A percentile compares a stretch with the other conserved stretches of the same genome.
Evolutionary conservation across 2,888 invertebrate species (phyloP).

Genomic region (Tineola bisselliella): DNA sequence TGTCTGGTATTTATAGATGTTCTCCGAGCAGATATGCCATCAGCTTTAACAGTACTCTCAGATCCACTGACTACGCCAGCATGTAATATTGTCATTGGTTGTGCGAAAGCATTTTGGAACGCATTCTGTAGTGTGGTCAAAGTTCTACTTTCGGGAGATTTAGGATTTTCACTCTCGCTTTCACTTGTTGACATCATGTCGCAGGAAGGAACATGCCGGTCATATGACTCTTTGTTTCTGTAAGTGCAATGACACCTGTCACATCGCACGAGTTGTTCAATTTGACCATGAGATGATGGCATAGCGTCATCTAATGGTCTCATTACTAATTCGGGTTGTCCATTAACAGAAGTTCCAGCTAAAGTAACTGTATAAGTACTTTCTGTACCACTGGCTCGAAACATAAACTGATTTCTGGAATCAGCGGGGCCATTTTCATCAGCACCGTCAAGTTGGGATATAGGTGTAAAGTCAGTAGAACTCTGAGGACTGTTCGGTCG

Average conservation of each 20-base stretch:
- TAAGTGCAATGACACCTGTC: slow-evolving; percentile 89
- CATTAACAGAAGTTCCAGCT: slow-evolving; percentile 59
- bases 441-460: slow-evolving; percentile 76
- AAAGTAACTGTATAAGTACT: slow-evolving; percentile 60
- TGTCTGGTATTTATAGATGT: slow-evolving; percentile 63
- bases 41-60: slow-evolving; percentile 59
- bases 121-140: slow-evolving; percentile 60
- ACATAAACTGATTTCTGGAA: slow-evolving; percentile 49
- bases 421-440: slow-evolving; percentile 66
- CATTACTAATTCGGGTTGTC: slow-evolving; percentile 58
- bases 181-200: slow-evolving; percentile 83
- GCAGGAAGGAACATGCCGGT: slow-evolving; percentile 80
- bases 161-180: slow-evolving; percentile 79
- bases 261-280: slow-evolving; percentile 84
- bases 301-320: slow-evolving; percentile 47
- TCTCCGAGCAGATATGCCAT: slow-evolving; percentile 54
- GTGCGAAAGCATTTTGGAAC: slow-evolving; percentile 60
- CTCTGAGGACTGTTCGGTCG: slow-evolving; percentile 52
- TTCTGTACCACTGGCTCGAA: slow-evolving; percentile 58
- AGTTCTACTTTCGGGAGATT: slow-evolving; percentile 63
- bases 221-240: slow-evolving; percentile 82
- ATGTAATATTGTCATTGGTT: slow-evolving; percentile 56
- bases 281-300: slow-evolving; percentile 46
- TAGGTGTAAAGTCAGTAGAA: slow-evolving; percentile 50
- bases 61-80: slow-evolving; percentile 55